phyloP scores from a whole-genome alignment of 1,140 invertebrate species.

The Aphidius gifuensis region DNA sequence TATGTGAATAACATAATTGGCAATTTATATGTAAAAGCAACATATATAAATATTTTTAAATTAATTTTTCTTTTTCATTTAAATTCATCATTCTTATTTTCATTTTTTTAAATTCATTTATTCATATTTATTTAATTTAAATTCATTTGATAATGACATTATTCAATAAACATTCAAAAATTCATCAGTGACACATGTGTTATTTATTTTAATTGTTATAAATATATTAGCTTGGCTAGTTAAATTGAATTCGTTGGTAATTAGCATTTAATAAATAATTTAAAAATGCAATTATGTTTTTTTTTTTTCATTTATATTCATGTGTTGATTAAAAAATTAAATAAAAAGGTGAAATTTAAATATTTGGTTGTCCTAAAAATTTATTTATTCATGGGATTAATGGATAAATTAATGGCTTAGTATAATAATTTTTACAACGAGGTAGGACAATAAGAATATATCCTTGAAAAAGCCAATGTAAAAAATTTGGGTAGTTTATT shows the following conservation, averaged over 20 bases:
- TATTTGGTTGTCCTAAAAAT: too few relatives aligned
- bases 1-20: too few relatives aligned
- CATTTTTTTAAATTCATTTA: too few relatives aligned
- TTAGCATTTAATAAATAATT: slow-evolving; percentile 22
- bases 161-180: too few relatives aligned
- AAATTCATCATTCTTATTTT: too few relatives aligned
- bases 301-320: not conserved
- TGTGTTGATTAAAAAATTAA: not conserved
- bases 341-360: not conserved
- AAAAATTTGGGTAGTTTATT: slow-evolving; percentile 8
- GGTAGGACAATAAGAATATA: slow-evolving; percentile 21
- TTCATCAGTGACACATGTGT: not conserved
- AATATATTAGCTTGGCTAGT: slow-evolving; percentile 5
- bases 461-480: slow-evolving; percentile 17
- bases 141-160: too few relatives aligned
- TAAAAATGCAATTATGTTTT: not conserved
- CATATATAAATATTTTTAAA: too few relatives aligned
- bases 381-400: too few relatives aligned
- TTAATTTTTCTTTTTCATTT: too few relatives aligned
- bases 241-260: slow-evolving; percentile 10
- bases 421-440: slow-evolving; percentile 21
- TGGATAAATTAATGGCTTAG: not conserved
- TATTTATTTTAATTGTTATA: slow-evolving; percentile 1
- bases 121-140: too few relatives aligned
- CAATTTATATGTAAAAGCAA: too few relatives aligned